Evolutionary conservation across 2,888 invertebrate genomes (phyloP).

Genomic region (Nemoura dubitans): DNA sequence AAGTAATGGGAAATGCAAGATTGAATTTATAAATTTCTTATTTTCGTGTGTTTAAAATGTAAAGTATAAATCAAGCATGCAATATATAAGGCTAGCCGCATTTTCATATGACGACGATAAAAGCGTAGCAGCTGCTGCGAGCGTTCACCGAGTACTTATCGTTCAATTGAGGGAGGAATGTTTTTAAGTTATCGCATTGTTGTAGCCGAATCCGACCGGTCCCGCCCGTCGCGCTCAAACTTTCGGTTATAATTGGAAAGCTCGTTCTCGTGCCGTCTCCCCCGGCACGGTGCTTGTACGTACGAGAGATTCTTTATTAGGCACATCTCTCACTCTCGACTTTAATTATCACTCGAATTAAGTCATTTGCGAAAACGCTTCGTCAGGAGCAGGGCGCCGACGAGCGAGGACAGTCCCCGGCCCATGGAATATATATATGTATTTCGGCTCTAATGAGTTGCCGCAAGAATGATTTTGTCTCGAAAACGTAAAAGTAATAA

Average conservation of each 20-base stretch:
- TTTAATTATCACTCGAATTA: slow-evolving; percentile 12
- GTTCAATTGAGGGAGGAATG: not conserved
- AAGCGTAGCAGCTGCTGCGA: not conserved
- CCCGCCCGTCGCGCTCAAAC: not conserved
- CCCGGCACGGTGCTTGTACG: not conserved
- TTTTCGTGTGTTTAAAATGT: not conserved
- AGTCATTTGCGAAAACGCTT: slow-evolving; percentile 1
- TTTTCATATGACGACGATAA: not conserved
- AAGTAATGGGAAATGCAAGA: not conserved
- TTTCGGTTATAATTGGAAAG: not conserved
- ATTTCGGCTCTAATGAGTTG: slow-evolving; percentile 20
- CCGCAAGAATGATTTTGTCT: slow-evolving; percentile 24
- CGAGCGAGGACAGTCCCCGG: not conserved
- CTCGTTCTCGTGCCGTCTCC: not conserved
- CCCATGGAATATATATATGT: slow-evolving; percentile 16
- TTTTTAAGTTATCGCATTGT: not conserved
- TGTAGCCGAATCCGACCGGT: not conserved
- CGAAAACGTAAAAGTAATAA: slow-evolving; percentile 35
- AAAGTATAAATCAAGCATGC: not conserved
- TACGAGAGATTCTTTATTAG: slow-evolving; percentile 12
- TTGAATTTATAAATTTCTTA: not conserved
- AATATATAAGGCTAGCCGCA: not conserved
- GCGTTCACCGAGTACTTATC: not conserved
- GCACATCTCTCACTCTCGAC: slow-evolving; percentile 12
- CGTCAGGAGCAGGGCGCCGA: not conserved